These are phyloP conservation scores for Lithodes maja DNA, from an alignment of 2,888 invertebrate genomes.

Conservation along the genomic window DNA sequence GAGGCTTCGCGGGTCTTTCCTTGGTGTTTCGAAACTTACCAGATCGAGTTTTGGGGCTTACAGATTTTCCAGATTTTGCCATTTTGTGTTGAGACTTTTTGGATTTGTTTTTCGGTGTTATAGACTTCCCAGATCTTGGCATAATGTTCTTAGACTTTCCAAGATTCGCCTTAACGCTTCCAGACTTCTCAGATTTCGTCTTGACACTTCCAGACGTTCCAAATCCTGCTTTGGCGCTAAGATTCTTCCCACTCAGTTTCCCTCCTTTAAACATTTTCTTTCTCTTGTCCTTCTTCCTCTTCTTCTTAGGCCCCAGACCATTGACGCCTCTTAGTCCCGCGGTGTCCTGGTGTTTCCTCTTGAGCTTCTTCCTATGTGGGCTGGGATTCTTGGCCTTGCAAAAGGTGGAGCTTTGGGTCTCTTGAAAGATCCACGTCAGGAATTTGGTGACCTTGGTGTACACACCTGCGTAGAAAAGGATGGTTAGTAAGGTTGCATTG, in stretches of 20 bases:
- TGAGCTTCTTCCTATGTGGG: constrained; percentile 17
- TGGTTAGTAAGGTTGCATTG: background rate
- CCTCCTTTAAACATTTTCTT: background rate
- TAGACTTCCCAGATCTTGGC: background rate
- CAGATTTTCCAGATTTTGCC: background rate
- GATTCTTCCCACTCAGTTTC: background rate
- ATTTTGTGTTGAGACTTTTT: background rate
- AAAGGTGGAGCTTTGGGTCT: constrained; percentile 21
- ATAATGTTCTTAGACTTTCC: too few relatives aligned
- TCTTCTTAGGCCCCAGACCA: background rate
- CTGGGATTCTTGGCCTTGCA: constrained; percentile 22
- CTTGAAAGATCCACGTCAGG: constrained; percentile 40
- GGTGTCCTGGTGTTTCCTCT: background rate
- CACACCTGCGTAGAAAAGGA: constrained; percentile 27
- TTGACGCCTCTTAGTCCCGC: background rate
- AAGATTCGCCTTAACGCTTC: too few relatives aligned
- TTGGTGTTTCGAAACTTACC: background rate
- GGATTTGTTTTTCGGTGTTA: background rate
- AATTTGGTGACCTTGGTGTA: constrained; percentile 44
- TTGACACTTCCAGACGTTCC: too few relatives aligned
- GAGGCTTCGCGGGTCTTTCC: background rate
- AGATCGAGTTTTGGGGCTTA: background rate
- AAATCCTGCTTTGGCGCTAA: background rate
- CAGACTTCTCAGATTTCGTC: too few relatives aligned
- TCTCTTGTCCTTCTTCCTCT: background rate